Evolutionary conservation across 2,888 invertebrate species (phyloP), one percentile per base, ranked within the genome.

Genomic region (Epinotia bilunana): DNA sequence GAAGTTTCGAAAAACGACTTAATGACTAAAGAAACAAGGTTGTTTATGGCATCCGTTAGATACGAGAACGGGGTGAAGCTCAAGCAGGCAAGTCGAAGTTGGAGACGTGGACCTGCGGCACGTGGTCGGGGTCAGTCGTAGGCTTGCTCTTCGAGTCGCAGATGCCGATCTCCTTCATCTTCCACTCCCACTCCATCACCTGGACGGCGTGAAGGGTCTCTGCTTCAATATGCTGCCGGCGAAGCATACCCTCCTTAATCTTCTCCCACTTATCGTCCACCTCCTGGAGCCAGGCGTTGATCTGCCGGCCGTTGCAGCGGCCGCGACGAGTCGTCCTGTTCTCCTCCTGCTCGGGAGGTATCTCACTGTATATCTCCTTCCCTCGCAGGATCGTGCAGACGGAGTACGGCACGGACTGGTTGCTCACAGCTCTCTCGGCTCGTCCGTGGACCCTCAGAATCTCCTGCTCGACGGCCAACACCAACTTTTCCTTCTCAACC

Each of bases 181-280:
- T 97, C 96, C 97, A 98, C 86, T 97, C 97, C 98, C 98, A 98
- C 85, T 97, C 97, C 96, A 98, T 97, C 83, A 96, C 95, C 89
- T 98, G 98, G 2, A 98, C 97, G 1, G 98, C 98, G 85, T 97
- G 97, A 73, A 98, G 91, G 11, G 97, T 97, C 88, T 98, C 98
- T 0, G 98, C 98, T 89, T 98, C 98, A 82, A 97, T 97, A 83
- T 98, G 97, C 87, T 98, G 98, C 23, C 98, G 94, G 68, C 97
- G 87, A 62, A 98, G 91, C 97, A 98, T 97, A 62, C 96, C 95
- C 88, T 98, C 97, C 95, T 98, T 98, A 68, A 98, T 97, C 92
- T 98, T 98, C 85, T 98, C 98, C 97, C 98, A 98, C 86, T 98
- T 98, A 84, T 98, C 98, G 85, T 97, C 97, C 0, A 98, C 97